These are phyloP conservation scores for Gymnothorax javanicus DNA, from an alignment of 2,797 vertebrate genomes.

Conservation along the genomic window DNA sequence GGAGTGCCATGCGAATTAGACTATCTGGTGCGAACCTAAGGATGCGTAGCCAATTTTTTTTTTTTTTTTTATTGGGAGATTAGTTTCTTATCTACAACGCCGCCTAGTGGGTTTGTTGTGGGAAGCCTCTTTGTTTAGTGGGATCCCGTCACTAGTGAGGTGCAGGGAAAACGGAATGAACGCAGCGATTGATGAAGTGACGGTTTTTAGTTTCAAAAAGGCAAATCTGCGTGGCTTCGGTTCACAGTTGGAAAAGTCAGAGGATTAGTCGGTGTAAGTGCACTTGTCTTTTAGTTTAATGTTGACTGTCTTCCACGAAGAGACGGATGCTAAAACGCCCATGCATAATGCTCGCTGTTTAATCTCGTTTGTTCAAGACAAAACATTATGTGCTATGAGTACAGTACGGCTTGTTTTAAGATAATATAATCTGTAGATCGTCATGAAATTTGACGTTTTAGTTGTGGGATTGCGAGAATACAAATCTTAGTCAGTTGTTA, in stretches of 20 bases:
- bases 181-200: background rate
- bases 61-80: background rate
- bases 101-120: background rate
- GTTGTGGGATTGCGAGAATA: background rate
- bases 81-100: background rate
- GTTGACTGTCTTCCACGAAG: background rate
- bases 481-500: background rate
- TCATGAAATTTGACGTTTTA: background rate
- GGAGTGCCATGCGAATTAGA: background rate
- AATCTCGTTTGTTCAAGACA: background rate
- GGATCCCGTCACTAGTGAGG: background rate
- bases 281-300: background rate
- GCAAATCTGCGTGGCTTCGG: background rate
- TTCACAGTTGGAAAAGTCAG: background rate
- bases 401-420: background rate
- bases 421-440: background rate
- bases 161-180: background rate
- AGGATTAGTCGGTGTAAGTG: background rate
- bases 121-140: slow-evolving; percentile 21
- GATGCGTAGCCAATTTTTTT: background rate
- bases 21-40: background rate
- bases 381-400: background rate
- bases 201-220: background rate
- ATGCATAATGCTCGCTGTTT: background rate
- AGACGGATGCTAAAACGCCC: background rate